Percentiles rank a stretch among this genome's conserved stretches.
phyloP scores from a whole-genome alignment of 2,888 invertebrate genomes.

The Cheilosia vulpina region DNA sequence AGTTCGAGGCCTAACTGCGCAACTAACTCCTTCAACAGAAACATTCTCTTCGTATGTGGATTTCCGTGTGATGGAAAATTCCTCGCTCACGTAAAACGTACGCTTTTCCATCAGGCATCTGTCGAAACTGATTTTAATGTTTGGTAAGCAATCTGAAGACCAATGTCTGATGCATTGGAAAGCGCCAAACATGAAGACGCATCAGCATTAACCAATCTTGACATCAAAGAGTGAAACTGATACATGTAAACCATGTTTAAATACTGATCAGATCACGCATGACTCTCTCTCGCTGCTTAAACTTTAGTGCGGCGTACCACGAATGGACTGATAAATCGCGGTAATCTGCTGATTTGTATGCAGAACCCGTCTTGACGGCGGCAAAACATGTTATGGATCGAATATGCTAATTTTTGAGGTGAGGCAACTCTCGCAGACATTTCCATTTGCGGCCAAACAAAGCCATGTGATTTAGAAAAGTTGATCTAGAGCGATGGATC shows the following conservation, averaged over 20 bases:
- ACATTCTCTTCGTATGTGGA: neutral
- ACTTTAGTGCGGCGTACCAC: neutral
- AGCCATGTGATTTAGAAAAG: neutral
- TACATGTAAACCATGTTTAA: neutral
- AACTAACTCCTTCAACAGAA: neutral
- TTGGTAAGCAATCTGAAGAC: too few relatives aligned
- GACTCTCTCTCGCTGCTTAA: too few relatives aligned
- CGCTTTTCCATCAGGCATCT: too few relatives aligned
- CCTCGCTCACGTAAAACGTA: too few relatives aligned
- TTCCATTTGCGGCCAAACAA: neutral
- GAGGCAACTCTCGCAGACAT: constrained; percentile 8
- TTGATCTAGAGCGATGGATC: neutral
- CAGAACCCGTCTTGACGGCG: constrained; percentile 28
- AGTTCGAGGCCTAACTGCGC: too few relatives aligned
- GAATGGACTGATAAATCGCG: constrained; percentile 13
- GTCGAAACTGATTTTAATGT: too few relatives aligned
- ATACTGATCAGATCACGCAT: neutral
- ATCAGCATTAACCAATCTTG: too few relatives aligned
- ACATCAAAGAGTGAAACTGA: too few relatives aligned
- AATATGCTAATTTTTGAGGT: constrained; percentile 38
- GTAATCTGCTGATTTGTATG: constrained; percentile 35
- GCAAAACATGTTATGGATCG: constrained; percentile 59
- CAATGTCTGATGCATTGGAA: too few relatives aligned
- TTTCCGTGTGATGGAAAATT: too few relatives aligned
- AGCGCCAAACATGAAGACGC: too few relatives aligned